phyloP scores from a whole-genome alignment of 1,140 invertebrate species.

The Drosophila virilis region DNA sequence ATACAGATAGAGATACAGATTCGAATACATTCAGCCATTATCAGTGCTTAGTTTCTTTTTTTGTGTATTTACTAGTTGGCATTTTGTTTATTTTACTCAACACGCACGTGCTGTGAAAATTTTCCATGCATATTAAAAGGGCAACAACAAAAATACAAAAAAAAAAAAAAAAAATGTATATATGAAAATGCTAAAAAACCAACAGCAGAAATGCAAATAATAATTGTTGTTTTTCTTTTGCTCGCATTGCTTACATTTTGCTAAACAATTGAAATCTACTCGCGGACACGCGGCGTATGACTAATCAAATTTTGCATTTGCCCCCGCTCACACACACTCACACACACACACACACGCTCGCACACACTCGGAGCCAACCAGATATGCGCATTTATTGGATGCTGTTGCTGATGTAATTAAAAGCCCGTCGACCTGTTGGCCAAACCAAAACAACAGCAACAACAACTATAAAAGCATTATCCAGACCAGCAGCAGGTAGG shows the following conservation, averaged over 20 bases:
- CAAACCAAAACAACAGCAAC: constrained; percentile 20
- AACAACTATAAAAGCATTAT: neutral
- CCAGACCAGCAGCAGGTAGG: neutral
- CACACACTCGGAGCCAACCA: no score
- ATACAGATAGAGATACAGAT: constrained; percentile 6
- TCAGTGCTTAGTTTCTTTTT: constrained; percentile 1
- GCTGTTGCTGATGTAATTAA: constrained; percentile 49
- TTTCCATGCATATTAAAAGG: constrained; percentile 9
- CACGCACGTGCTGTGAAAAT: constrained; percentile 25
- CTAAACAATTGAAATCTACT: constrained; percentile 20
- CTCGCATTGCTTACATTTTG: constrained; percentile 9
- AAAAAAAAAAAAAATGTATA: neutral
- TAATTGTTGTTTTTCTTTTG: constrained; percentile 1
- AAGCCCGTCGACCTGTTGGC: constrained; percentile 52
- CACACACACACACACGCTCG: neutral
- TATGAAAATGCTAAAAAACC: neutral
- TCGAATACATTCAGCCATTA: neutral
- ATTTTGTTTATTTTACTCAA: constrained; percentile 1
- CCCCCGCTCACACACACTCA: neutral
- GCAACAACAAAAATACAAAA: neutral
- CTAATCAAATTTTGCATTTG: constrained; percentile 26
- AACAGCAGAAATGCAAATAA: constrained; percentile 4
- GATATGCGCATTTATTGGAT: constrained; percentile 41
- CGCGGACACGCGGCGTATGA: constrained; percentile 31
- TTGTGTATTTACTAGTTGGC: constrained; percentile 1